These are phyloP conservation scores for Ceryle rudis DNA, from an alignment of 2,797 vertebrate genomes.

Conservation along the genomic window DNA sequence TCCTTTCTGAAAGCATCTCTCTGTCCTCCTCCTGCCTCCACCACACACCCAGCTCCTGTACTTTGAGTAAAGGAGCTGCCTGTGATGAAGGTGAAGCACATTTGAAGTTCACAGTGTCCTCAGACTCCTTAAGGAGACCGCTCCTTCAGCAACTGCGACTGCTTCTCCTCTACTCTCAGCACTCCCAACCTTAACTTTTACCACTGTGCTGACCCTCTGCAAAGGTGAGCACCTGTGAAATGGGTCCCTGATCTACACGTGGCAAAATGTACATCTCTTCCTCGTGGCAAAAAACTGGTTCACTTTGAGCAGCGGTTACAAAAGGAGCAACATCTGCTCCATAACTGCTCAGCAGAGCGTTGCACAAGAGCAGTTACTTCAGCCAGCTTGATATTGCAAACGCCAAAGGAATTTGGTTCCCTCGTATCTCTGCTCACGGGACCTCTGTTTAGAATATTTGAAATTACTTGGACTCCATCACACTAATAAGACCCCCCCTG, in stretches of 20 bases:
- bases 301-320: not conserved
- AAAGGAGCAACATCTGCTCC: not conserved
- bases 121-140: not conserved
- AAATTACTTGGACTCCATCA: slow-evolving; percentile 44
- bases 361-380: slow-evolving; percentile 45
- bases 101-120: not conserved
- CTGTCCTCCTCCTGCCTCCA: not conserved
- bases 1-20: not conserved
- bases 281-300: not conserved
- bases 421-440: not conserved
- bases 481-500: not conserved
- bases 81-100: not conserved
- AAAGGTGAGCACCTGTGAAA: not conserved
- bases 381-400: slow-evolving; percentile 39
- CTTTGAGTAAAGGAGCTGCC: not conserved
- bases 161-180: not conserved
- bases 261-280: not conserved
- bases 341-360: not conserved
- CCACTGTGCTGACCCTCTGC: not conserved
- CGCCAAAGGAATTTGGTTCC: slow-evolving; percentile 46
- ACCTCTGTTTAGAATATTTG: slow-evolving; percentile 60
- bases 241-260: not conserved
- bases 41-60: accelerated
- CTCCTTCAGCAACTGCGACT: not conserved
- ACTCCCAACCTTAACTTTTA: not conserved